Evolutionary conservation across 2,797 vertebrate genomes (phyloP), one percentile per base, ranked within the genome.

Genomic region (Triplophysa bombifrons): DNA sequence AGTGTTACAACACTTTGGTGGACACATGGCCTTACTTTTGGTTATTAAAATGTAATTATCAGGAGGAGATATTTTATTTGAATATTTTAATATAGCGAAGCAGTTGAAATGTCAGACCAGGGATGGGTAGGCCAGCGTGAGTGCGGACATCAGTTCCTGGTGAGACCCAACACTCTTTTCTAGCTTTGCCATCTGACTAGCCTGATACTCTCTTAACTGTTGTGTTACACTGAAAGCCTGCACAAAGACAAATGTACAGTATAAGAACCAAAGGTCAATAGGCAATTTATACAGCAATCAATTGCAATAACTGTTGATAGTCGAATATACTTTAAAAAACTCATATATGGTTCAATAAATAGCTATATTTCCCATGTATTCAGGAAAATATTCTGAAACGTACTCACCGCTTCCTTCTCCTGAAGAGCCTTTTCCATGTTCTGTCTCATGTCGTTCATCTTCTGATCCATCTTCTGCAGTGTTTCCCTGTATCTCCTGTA

Each of bases 141-240:
- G 90, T 38, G 93, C 89, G 0, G 19, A 82, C 69, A 90, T 85
- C 80, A 98, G 93, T 60, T 94, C 86, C 76, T 79, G 85, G 74
- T 95, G 91, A 74, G 93, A 94, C 4, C 92, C 93, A 60, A 95
- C 69, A 77, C 90, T 91, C 82, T 90, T 90, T 80, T 96, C 88
- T 0, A 96, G 87, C 48, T 91, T 87, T 0, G 91, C 86, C 67
- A 97, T 93, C 81, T 91, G 92, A 71, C 85, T 67, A 0, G 92
- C 88, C 83, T 91, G 92, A 0, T 94, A 94, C 17, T 72, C 87
- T 80, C 94, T 91, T 80, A 97, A 90, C 83, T 93, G 93, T 44
- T 95, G 92, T 50, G 94, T 84, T 30, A 85, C 94, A 87, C 55
- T 80, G 69, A 95, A 92, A 46, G 92, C 91, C 96, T 98, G 86